These are phyloP conservation scores for Ochotona curzoniae DNA, from an alignment of 2,113 vertebrate species.

Conservation along the genomic window DNA sequence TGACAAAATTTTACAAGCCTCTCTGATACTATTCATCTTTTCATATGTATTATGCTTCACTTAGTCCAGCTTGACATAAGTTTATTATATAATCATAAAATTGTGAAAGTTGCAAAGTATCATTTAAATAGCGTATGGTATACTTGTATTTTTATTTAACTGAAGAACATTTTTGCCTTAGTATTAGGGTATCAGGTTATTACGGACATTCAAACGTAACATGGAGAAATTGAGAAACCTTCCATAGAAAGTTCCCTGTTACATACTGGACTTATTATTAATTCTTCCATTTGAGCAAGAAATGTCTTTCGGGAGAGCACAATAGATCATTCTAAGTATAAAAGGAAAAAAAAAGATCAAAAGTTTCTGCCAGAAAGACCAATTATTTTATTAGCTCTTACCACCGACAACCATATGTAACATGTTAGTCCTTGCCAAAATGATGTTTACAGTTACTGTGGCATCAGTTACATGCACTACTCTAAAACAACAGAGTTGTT, in stretches of 20 bases:
- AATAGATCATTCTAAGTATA: constrained; percentile 25
- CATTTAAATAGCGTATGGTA: neutral
- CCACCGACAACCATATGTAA: constrained; percentile 58
- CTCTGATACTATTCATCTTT: neutral
- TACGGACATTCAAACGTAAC: neutral
- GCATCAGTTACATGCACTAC: neutral
- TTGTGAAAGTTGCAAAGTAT: neutral
- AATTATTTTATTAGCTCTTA: constrained; percentile 45
- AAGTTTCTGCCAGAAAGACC: constrained; percentile 58
- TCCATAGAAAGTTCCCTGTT: neutral
- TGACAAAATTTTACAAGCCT: neutral
- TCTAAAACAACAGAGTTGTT: constrained; percentile 66
- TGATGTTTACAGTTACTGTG: constrained; percentile 66
- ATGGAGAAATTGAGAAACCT: neutral
- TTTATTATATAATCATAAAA: neutral
- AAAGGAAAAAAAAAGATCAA: constrained; percentile 49
- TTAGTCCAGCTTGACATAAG: neutral
- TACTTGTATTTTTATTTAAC: neutral
- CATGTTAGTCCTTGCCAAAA: constrained; percentile 60
- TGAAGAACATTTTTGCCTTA: neutral
- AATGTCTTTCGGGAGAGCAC: neutral
- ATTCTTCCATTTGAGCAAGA: neutral
- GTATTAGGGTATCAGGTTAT: neutral
- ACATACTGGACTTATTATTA: neutral
- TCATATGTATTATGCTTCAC: neutral